A percentile compares a stretch with the other conserved stretches of the same genome.
These are phyloP conservation scores for Microcebus murinus DNA, from an alignment of 2,113 vertebrate genomes.

Conservation along the genomic window DNA sequence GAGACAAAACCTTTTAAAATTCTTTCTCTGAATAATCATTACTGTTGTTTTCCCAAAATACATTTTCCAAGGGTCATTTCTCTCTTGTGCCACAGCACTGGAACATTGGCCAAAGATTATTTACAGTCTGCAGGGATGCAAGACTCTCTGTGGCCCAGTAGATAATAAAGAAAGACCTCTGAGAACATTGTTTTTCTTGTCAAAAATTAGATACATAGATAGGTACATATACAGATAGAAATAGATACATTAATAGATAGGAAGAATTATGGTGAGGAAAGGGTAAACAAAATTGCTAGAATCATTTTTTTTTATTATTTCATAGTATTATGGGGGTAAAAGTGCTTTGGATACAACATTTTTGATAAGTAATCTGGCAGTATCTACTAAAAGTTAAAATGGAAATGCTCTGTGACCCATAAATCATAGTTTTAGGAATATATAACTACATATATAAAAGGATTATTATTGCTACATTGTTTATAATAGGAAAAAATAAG, in stretches of 20 bases:
- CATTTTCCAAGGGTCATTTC: background rate
- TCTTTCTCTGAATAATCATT: slow-evolving; percentile 33
- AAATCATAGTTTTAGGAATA: background rate
- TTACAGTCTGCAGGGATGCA: background rate
- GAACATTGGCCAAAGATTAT: background rate
- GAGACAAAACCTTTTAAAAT: background rate
- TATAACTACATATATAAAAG: background rate
- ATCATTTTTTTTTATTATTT: background rate
- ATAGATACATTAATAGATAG: background rate
- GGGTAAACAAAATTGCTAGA: background rate
- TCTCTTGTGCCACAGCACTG: background rate
- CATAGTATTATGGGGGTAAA: no score
- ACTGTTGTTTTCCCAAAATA: background rate
- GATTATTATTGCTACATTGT: background rate
- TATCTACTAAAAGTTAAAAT: background rate
- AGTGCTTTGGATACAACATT: no score
- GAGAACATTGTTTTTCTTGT: background rate
- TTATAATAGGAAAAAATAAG: background rate
- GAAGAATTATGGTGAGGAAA: background rate
- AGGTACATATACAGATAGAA: background rate
- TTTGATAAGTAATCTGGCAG: background rate
- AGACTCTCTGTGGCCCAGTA: background rate
- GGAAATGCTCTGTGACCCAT: background rate
- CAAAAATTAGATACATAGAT: background rate
- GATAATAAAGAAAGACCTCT: background rate